Base-by-base conservation (phyloP, 2,113 vertebrate species). In the Callospermophilus lateralis region DNA sequence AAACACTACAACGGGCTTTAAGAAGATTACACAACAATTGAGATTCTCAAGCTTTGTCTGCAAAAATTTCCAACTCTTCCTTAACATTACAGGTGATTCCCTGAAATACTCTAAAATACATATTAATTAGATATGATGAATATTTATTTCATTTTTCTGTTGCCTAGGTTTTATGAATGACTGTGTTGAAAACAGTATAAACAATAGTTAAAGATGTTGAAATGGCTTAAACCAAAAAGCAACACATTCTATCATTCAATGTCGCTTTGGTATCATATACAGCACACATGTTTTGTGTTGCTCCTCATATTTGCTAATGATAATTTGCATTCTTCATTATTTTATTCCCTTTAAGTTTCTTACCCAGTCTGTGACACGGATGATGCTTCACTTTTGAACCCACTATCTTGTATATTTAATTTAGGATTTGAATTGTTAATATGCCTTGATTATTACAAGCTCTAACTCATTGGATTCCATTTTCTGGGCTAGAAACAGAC, bases 341-440 rank as follows among this genome's bases (percentile, higher is more conserved):
- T 94, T 87, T 90, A 24, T 80, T 94, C 65, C 20, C 24, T 93
- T 90, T 92, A 86, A 63, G 17, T 89, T 83, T 61, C 95, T 86
- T 39, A 87, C 26, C 67, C 24, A 28, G 17, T 42, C n/a, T 91
- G 67, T 68, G 42, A 68, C 63, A 55, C 9, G 55, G 45, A 30
- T 51, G 65, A 73, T 70, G 22, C 12, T 96, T 94, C 20, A 28
- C 24, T 79, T 97, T 93, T 19, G 20, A 32, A 90, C 45, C 22
- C 58, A 91, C 58, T 90, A 34, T 86, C 26, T 89, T 88, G 78
- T 68, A 70, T 85, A 32, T 92, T 96, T 94, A 89, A 90, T 94
- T 96, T 96, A 94, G 90, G 37, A 90, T 97, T 97, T 97, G 86
- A 95, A 97, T 97, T 95, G 93, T 97, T 97, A 97, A 96, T 94